Percentiles rank a stretch among this genome's conserved stretches.
Evolutionary conservation across 2,888 invertebrate genomes (phyloP).

Genomic region (Eupithecia pulchellata): DNA sequence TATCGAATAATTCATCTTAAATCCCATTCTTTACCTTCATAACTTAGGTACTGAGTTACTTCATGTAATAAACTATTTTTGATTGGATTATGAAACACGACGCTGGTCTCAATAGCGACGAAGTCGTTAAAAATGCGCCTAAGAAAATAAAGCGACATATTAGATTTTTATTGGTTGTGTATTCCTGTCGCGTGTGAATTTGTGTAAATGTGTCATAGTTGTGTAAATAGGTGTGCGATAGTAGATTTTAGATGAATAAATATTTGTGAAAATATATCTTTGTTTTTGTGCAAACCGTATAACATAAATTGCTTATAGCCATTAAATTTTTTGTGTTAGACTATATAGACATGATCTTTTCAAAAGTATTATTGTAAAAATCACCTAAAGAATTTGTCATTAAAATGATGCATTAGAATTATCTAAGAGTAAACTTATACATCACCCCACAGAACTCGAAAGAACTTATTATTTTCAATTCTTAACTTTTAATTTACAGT

Average conservation of each 20-base stretch:
- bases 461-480: too few relatives aligned
- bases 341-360: too few relatives aligned
- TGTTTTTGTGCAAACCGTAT: not conserved
- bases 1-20: not conserved
- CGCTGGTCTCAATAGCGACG: not conserved
- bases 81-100: not conserved
- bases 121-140: not conserved
- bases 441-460: too few relatives aligned
- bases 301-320: not conserved
- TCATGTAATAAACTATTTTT: not conserved
- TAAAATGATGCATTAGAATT: not conserved
- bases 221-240: constrained; percentile 40
- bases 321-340: too few relatives aligned
- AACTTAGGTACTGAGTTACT: not conserved
- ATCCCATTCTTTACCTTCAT: not conserved
- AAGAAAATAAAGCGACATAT: not conserved
- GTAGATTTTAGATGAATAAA: constrained; percentile 34
- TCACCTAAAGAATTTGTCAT: too few relatives aligned
- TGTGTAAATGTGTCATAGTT: constrained; percentile 34
- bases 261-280: constrained; percentile 22
- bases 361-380: too few relatives aligned
- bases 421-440: too few relatives aligned
- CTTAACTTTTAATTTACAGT: too few relatives aligned
- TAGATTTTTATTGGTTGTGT: constrained; percentile 3
- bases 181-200: constrained; percentile 45